Conservation (phyloP, 2,797 vertebrate species). For the Myripristis jacobus region DNA sequence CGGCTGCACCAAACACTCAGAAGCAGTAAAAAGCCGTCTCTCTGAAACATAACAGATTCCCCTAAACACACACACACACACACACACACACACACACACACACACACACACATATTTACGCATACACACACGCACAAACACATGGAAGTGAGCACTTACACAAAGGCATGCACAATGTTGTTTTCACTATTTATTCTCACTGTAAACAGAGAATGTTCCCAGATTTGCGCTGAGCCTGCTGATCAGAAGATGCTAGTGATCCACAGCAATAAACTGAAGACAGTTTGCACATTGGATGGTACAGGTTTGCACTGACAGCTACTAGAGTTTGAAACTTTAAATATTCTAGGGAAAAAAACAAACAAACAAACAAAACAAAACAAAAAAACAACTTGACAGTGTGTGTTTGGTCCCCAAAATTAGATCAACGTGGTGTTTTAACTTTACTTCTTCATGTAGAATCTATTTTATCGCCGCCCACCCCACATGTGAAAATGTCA, state of each 20-base stretch:
- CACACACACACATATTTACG: constrained; percentile 9
- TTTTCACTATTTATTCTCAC: constrained; percentile 21
- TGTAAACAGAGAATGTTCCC: neutral
- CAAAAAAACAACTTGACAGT: too few relatives aligned
- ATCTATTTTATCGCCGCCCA: too few relatives aligned
- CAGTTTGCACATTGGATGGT: neutral
- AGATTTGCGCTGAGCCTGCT: neutral
- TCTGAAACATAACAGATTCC: constrained; percentile 78
- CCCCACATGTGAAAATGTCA: too few relatives aligned
- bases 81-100: constrained; percentile 7
- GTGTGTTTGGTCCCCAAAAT: too few relatives aligned
- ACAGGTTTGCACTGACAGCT: neutral
- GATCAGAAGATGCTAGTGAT: constrained; percentile 21
- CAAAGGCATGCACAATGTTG: constrained; percentile 33
- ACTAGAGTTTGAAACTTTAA: neutral
- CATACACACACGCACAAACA: constrained; percentile 39
- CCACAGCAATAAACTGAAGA: neutral
- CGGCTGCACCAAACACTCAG: constrained; percentile 80
- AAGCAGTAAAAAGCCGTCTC: constrained; percentile 73
- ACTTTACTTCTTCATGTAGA: too few relatives aligned
- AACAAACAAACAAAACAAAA: too few relatives aligned
- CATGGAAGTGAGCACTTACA: constrained; percentile 41
- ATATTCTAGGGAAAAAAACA: too few relatives aligned
- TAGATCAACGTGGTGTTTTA: too few relatives aligned
- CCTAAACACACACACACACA: constrained; percentile 40